Evolutionary conservation across 2,888 invertebrate genomes (phyloP).

Genomic region (Ornithoptera priamus): DNA sequence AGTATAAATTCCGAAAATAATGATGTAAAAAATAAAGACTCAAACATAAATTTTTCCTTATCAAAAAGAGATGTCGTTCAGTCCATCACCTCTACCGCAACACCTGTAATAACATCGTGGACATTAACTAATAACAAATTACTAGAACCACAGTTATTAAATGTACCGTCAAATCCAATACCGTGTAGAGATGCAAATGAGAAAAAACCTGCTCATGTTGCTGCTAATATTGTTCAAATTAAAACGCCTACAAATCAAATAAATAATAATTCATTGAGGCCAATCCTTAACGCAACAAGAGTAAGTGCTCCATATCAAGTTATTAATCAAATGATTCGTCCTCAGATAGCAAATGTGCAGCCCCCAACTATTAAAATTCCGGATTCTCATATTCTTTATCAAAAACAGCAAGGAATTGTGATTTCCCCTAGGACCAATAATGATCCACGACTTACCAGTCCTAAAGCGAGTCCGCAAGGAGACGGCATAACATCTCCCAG

Average conservation of each 20-base stretch:
- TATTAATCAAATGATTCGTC: conserved; percentile 66
- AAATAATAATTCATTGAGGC: conserved; percentile 54
- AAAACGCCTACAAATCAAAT: conserved; percentile 57
- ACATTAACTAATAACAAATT: conserved; percentile 72
- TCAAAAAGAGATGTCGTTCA: conserved; percentile 57
- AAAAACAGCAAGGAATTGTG: conserved; percentile 69
- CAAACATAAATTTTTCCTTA: conserved; percentile 46
- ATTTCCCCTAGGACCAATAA: conserved; percentile 67
- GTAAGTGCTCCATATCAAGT: conserved; percentile 69
- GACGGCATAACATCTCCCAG: conserved; percentile 66
- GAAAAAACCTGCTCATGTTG: conserved; percentile 61
- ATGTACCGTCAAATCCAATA: conserved; percentile 51
- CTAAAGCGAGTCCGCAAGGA: conserved; percentile 60
- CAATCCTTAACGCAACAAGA: conserved; percentile 58
- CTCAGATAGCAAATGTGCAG: conserved; percentile 75
- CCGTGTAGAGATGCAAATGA: conserved; percentile 55
- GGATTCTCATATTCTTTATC: conserved; percentile 73
- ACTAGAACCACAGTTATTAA: conserved; percentile 62
- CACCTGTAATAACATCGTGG: conserved; percentile 81
- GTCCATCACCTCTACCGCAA: conserved; percentile 64
- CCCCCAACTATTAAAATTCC: conserved; percentile 84
- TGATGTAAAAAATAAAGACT: conserved; percentile 48
- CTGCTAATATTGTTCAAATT: conserved; percentile 70
- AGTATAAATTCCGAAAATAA: conserved; percentile 51
- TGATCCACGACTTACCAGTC: conserved; percentile 67